Conservation (phyloP, 2,113 vertebrate species). For the Paradisaea rubra region DNA sequence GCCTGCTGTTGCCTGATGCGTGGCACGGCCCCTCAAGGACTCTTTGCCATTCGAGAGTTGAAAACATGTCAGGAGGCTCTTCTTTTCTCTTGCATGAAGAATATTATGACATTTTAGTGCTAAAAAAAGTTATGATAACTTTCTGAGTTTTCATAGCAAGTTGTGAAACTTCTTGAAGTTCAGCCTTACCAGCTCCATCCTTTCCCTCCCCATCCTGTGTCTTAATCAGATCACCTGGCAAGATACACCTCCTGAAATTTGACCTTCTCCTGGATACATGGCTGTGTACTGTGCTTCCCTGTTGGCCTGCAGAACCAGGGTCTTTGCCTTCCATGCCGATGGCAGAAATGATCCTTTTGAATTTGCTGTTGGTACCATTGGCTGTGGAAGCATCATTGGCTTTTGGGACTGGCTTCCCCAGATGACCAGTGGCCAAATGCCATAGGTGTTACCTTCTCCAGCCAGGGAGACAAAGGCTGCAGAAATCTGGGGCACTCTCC, state of each 20-base stretch:
- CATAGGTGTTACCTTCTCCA: accelerated
- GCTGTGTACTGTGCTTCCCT: background rate
- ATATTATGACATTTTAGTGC: conserved; percentile 12
- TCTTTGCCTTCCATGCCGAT: accelerated
- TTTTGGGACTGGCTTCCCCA: background rate
- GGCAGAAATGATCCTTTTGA: background rate
- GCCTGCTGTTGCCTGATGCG: background rate
- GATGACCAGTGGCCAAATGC: background rate
- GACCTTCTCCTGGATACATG: accelerated
- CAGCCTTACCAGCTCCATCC: background rate
- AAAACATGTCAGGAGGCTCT: conserved; percentile 53
- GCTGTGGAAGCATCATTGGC: background rate
- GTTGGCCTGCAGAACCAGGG: accelerated
- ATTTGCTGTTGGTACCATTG: accelerated
- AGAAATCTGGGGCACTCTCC: accelerated
- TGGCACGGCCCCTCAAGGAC: conserved; percentile 43
- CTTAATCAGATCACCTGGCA: background rate
- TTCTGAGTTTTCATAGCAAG: background rate
- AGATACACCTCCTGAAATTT: background rate
- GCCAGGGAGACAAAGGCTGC: background rate
- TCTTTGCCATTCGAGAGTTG: conserved; percentile 25
- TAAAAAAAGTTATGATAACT: background rate
- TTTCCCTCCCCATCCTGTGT: background rate
- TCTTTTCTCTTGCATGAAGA: conserved; percentile 3
- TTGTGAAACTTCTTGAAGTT: background rate